phyloP scores from a whole-genome alignment of 2,797 vertebrate species.

The Naso thynnoides region DNA sequence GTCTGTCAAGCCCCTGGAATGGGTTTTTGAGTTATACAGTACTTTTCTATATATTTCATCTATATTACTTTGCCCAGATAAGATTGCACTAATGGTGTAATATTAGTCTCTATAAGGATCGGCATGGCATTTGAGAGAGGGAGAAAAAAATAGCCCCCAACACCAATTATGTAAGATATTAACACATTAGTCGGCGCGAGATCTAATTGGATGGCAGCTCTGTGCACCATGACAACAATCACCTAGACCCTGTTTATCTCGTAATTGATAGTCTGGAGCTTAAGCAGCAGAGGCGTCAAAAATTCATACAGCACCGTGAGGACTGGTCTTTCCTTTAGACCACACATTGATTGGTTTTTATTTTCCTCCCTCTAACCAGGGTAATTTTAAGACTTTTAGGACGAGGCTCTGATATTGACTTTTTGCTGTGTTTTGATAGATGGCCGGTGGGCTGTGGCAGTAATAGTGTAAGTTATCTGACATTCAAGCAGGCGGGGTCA shows the following conservation, averaged over 20 bases:
- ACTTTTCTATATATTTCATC: constrained; percentile 73
- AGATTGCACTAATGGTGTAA: constrained; percentile 73
- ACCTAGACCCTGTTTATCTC: constrained; percentile 84
- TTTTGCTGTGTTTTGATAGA: constrained; percentile 79
- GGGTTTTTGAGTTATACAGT: constrained; percentile 70
- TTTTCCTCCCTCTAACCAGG: constrained; percentile 77
- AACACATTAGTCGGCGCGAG: constrained; percentile 80
- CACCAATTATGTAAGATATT: constrained; percentile 86
- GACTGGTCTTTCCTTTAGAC: constrained; percentile 67
- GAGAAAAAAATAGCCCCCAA: constrained; percentile 79
- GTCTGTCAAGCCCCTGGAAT: constrained; percentile 61
- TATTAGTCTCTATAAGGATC: constrained; percentile 76
- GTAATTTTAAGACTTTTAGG: constrained; percentile 79
- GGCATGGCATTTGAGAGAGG: constrained; percentile 76
- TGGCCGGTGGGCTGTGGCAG: constrained; percentile 72
- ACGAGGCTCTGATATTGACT: constrained; percentile 72
- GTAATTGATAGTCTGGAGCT: constrained; percentile 83
- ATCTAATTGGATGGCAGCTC: constrained; percentile 84
- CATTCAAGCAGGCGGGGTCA: constrained; percentile 75
- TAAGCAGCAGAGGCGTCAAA: constrained; percentile 81
- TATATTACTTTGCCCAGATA: constrained; percentile 72
- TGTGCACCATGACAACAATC: constrained; percentile 85
- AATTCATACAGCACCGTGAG: constrained; percentile 75
- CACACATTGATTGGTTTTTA: constrained; percentile 79
- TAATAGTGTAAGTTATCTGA: constrained; percentile 82